phyloP scores from a whole-genome alignment of 1,140 invertebrate genomes.

The Cylas formicarius region DNA sequence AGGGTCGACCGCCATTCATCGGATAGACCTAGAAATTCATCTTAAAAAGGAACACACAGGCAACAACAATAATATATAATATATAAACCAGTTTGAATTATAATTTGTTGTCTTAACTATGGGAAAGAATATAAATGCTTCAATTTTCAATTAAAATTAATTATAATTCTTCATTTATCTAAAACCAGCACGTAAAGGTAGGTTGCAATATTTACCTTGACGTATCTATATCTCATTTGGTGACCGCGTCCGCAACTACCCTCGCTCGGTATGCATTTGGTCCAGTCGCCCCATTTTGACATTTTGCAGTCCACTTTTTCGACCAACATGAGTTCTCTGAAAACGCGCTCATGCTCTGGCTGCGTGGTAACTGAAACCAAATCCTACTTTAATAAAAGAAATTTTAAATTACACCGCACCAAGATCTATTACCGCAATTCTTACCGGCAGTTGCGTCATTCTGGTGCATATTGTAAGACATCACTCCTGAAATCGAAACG shows the following conservation, averaged over 20 bases:
- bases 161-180: not conserved
- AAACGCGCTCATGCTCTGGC: conserved; percentile 3
- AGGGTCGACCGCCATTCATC: conserved; percentile 59
- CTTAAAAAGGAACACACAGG: too few relatives aligned
- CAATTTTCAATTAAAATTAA: conserved; percentile 9
- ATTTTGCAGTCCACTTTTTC: conserved; percentile 16
- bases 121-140: conserved; percentile 6
- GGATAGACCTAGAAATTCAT: conserved; percentile 49
- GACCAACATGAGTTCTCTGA: conserved; percentile 11
- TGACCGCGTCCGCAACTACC: conserved; percentile 24
- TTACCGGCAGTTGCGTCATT: conserved; percentile 33
- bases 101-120: not conserved
- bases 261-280: conserved; percentile 20
- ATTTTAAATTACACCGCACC: conserved; percentile 10
- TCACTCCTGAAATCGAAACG: conserved; percentile 35
- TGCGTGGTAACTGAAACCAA: conserved; percentile 1
- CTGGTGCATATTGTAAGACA: conserved; percentile 39
- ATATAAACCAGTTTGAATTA: not conserved
- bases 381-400: conserved; percentile 1
- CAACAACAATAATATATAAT: not conserved
- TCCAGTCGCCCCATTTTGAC: conserved; percentile 30
- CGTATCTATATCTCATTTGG: conserved; percentile 34
- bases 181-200: conserved; percentile 1
- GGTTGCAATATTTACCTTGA: conserved; percentile 30
- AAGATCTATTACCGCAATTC: conserved; percentile 18